Evolutionary conservation across 2,888 invertebrate species (phyloP).

Genomic region (Epistrophe grossulariae): DNA sequence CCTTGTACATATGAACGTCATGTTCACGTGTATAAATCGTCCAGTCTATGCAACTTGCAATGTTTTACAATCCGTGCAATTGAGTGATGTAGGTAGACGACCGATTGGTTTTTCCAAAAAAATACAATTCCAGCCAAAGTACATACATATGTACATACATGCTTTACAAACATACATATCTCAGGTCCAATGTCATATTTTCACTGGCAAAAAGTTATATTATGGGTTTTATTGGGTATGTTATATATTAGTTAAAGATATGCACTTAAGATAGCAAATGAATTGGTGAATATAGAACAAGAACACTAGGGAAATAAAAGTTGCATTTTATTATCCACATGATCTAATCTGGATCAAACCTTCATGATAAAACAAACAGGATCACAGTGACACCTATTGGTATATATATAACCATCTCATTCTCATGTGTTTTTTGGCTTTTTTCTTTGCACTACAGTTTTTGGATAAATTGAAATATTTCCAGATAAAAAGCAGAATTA

Average conservation of each 20-base stretch:
- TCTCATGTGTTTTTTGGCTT: no score
- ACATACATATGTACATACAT: no score
- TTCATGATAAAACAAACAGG: no score
- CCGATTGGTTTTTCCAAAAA: constrained; percentile 26
- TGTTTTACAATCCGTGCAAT: constrained; percentile 15
- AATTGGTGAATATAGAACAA: neutral
- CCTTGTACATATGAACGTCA: neutral
- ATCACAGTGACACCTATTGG: no score
- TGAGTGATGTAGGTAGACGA: neutral
- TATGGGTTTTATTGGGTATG: neutral
- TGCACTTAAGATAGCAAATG: neutral
- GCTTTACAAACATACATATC: neutral
- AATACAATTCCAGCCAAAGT: neutral
- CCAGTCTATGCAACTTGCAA: neutral
- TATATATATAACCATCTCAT: no score
- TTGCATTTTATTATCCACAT: no score
- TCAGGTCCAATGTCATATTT: neutral
- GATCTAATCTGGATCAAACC: no score
- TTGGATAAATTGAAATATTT: no score
- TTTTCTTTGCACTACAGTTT: no score
- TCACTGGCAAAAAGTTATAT: neutral
- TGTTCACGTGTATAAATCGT: neutral
- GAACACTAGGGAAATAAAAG: neutral
- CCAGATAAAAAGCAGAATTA: no score
- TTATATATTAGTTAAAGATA: neutral